Base-by-base conservation (phyloP, 2,113 vertebrate genomes). In the Cygnus atratus region DNA sequence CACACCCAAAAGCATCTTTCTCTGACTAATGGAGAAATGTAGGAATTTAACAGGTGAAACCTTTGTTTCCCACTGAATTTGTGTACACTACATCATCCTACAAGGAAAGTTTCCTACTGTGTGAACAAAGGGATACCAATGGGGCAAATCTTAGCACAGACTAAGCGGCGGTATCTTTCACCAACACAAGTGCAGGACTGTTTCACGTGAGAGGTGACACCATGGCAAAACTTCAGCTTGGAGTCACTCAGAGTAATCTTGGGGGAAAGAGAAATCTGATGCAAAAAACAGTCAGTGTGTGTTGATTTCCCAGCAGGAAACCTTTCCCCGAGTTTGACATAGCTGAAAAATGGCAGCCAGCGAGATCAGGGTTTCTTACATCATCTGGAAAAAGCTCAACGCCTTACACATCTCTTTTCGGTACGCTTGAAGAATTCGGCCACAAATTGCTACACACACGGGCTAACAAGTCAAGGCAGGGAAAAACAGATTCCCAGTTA, bases 301-400 rank as follows among this genome's bases (percentile, higher is more conserved):
- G 43, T 71, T 76, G 28, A 25, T 87, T 88, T 92, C 83, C 80
- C 90, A 61, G 57, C 5, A 84, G 70, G 48, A 84, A 86, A 78
- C 28, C 44, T 94, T 46, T 87, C 88, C 80, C 70, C 3, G 35
- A 85, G 57, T 65, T 82, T 84, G 76, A 95, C 72, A 92, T 81
- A 86, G 74, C 70, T 82, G 88, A 87, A 92, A 88, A 94, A 92
- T 37, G 65, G 79, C 50, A 90, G 70, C 52, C 68, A 93, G 66
- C 31, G 78, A 88, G 72, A 86, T 54, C 33, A 87, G 52, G 73
- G 54, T 54, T 90, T 88, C 90, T 92, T 93, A 95, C 52, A 39
- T 92, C 90, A 96, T 81, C 74, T 93, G 88, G 90, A 90, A 93
- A 91, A 93, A 78, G 72, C 83, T 92, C 79, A 87, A 39, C 33